These are phyloP conservation scores for Sporophila hypoxantha DNA, from an alignment of 2,113 vertebrate genomes.

Conservation along the genomic window DNA sequence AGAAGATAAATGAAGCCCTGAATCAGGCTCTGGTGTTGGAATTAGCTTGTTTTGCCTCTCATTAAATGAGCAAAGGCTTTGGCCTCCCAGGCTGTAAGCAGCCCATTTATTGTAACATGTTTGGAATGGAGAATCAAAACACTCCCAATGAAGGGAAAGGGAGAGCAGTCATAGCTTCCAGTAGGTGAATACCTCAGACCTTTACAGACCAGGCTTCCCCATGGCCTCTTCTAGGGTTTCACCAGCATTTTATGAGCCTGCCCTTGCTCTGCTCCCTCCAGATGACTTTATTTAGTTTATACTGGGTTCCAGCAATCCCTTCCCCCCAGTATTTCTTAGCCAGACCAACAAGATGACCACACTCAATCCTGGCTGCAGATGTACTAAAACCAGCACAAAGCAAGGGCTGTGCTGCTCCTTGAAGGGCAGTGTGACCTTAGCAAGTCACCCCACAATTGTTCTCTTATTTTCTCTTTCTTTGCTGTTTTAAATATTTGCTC, in stretches of 20 bases:
- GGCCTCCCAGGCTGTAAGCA: background rate
- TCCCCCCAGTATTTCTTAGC: background rate
- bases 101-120: fast-evolving
- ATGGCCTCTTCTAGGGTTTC: background rate
- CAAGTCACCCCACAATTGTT: background rate
- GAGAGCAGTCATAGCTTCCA: background rate
- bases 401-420: background rate
- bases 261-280: background rate
- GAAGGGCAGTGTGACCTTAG: background rate
- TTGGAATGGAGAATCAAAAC: background rate
- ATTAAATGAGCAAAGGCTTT: background rate
- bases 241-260: background rate
- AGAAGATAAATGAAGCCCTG: fast-evolving
- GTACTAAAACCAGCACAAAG: background rate
- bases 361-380: background rate
- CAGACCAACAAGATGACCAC: background rate
- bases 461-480: background rate
- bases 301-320: background rate
- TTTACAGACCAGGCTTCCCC: background rate
- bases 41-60: background rate
- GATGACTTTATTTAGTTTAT: background rate
- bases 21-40: background rate
- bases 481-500: background rate
- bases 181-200: background rate
- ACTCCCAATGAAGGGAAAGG: background rate